These are phyloP conservation scores for Drosophila acutilabella DNA, from an alignment of 2,888 invertebrate genomes.

Conservation along the genomic window DNA sequence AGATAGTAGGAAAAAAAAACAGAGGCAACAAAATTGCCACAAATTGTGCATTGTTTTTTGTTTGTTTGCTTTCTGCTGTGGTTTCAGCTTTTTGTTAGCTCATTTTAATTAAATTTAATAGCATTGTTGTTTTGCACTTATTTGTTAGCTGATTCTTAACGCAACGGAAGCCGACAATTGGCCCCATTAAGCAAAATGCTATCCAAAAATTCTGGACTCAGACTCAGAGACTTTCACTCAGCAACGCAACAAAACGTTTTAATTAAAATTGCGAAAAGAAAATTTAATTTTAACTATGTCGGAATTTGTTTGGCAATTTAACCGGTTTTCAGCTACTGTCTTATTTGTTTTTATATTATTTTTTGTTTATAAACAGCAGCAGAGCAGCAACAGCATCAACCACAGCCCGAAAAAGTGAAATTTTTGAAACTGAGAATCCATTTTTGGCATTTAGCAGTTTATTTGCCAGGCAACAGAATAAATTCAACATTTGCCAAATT, in stretches of 20 bases:
- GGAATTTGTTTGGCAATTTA: constrained; percentile 60
- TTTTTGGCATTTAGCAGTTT: constrained; percentile 74
- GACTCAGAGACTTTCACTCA: constrained; percentile 50
- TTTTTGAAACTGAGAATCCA: constrained; percentile 61
- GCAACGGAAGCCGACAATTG: constrained; percentile 75
- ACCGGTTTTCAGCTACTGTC: constrained; percentile 58
- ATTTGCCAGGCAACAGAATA: constrained; percentile 49
- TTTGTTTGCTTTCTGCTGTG: constrained; percentile 11
- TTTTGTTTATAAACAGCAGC: constrained; percentile 15
- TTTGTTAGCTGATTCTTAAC: constrained; percentile 58
- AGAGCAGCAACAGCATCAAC: constrained; percentile 19
- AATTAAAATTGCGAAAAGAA: constrained; percentile 74
- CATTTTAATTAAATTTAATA: constrained; percentile 71
- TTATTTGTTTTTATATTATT: constrained; percentile 13
- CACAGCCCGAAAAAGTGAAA: constrained; percentile 68
- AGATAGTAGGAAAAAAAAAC: too few species aligned
- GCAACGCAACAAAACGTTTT: constrained; percentile 67
- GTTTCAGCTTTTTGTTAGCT: constrained; percentile 34
- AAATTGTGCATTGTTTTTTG: constrained; percentile 74
- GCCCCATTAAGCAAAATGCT: constrained; percentile 59
- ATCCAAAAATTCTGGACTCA: constrained; percentile 41
- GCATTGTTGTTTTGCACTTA: constrained; percentile 59
- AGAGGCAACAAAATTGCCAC: constrained; percentile 61
- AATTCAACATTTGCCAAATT: constrained; percentile 53
- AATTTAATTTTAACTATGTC: constrained; percentile 75